Evolutionary conservation across 2,888 invertebrate genomes (phyloP).

Genomic region (Calameuta filiformis): DNA sequence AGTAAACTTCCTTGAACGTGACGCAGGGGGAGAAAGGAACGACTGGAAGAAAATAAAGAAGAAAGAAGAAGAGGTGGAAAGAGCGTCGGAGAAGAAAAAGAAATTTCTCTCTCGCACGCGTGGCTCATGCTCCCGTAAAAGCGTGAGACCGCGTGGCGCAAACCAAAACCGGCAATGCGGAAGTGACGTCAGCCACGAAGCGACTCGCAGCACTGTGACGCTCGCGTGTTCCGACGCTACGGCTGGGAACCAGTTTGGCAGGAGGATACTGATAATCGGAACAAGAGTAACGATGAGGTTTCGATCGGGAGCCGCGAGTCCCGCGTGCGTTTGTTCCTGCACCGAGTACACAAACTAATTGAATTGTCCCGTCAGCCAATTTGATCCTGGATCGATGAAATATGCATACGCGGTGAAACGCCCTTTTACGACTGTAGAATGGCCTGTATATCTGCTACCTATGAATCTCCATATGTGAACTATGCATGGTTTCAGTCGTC

Average conservation of each 20-base stretch:
- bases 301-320: not conserved
- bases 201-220: no score
- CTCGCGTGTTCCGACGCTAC: not conserved
- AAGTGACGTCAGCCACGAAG: no score
- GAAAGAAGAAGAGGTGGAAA: not conserved
- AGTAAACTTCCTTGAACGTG: not conserved
- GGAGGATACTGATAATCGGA: no score
- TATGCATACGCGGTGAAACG: not conserved
- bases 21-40: not conserved
- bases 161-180: not conserved
- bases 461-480: no score
- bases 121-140: not conserved
- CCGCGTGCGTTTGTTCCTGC: not conserved
- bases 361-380: slow-evolving; percentile 14
- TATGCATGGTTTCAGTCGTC: no score
- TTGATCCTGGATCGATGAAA: slow-evolving; percentile 8
- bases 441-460: no score
- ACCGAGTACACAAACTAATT: slow-evolving; percentile 2
- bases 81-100: not conserved
- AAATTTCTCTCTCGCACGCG: not conserved
- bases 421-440: not conserved
- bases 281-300: no score
- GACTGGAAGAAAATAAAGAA: not conserved
- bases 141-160: not conserved
- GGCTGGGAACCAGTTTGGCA: not conserved